Conservation (phyloP, 2,113 vertebrate genomes). For the Paramormyrops kingsleyae region DNA sequence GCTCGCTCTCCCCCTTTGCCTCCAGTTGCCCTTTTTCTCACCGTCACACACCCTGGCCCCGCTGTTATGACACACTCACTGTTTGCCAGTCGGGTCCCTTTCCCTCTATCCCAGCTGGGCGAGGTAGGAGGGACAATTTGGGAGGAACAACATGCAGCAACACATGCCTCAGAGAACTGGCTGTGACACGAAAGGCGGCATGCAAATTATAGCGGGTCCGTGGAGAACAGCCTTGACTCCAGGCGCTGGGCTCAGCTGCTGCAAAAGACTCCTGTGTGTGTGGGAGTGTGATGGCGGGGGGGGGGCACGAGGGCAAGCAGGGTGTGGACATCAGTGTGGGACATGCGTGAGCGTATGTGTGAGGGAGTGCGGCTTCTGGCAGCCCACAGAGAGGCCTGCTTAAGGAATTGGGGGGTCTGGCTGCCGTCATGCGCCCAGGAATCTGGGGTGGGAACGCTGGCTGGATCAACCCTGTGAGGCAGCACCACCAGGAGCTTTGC, state of each 20-base stretch:
- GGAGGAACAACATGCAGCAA: slow-evolving; percentile 49
- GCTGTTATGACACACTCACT: neutral
- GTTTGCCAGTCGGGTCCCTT: neutral
- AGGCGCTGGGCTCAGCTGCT: slow-evolving; percentile 30
- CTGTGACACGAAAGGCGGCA: slow-evolving; percentile 46
- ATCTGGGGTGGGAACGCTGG: slow-evolving; percentile 65
- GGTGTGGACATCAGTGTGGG: slow-evolving; percentile 28
- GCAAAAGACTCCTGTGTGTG: slow-evolving; percentile 27
- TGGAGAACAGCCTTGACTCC: slow-evolving; percentile 42
- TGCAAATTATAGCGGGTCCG: slow-evolving; percentile 31
- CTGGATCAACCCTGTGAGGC: slow-evolving; percentile 58
- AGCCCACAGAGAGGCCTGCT: slow-evolving; percentile 42
- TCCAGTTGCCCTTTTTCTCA: neutral
- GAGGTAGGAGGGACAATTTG: neutral
- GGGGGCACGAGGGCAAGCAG: slow-evolving; percentile 12
- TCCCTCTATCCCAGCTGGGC: neutral
- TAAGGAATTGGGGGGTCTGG: slow-evolving; percentile 49
- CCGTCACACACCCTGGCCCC: neutral
- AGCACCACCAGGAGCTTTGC: slow-evolving; percentile 46
- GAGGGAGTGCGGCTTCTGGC: neutral
- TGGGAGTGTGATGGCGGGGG: slow-evolving; percentile 13
- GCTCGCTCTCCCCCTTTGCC: neutral
- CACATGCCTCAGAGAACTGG: slow-evolving; percentile 48
- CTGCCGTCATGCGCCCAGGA: slow-evolving; percentile 63
- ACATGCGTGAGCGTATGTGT: neutral